Conservation (phyloP, 2,113 vertebrate genomes). For the Sylvia atricapilla region DNA sequence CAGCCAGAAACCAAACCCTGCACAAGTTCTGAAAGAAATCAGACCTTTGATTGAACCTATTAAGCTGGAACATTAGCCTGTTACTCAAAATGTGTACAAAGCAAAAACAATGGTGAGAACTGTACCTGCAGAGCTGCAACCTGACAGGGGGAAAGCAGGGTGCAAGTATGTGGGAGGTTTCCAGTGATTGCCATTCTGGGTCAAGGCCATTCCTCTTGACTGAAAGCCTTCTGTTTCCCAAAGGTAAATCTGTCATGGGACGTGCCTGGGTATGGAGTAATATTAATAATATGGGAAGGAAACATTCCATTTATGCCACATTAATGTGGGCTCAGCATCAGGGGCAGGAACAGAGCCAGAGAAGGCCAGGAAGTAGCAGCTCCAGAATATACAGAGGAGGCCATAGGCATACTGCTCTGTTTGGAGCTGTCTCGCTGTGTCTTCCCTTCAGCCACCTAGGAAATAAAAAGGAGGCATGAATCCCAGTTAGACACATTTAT, state of each 20-base stretch:
- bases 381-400: conserved; percentile 52
- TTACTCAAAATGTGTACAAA: background rate
- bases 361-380: conserved; percentile 13
- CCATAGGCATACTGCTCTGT: conserved; percentile 4
- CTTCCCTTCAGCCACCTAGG: conserved; percentile 55
- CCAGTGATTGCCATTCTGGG: background rate
- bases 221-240: background rate
- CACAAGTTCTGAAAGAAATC: background rate
- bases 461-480: conserved; percentile 31
- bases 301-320: background rate
- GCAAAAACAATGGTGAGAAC: background rate
- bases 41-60: background rate
- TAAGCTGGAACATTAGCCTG: background rate
- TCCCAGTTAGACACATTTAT: background rate
- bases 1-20: background rate
- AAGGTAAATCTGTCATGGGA: background rate
- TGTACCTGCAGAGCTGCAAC: background rate
- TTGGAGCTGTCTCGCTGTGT: background rate
- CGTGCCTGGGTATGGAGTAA: background rate
- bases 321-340: conserved; percentile 35
- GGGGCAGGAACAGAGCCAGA: background rate
- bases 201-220: background rate
- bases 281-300: background rate
- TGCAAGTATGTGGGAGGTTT: background rate
- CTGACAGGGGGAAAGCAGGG: background rate